A percentile compares a stretch with the other conserved stretches of the same genome.
Evolutionary conservation across 2,113 vertebrate genomes (phyloP).

Genomic region (Microtus montanus): DNA sequence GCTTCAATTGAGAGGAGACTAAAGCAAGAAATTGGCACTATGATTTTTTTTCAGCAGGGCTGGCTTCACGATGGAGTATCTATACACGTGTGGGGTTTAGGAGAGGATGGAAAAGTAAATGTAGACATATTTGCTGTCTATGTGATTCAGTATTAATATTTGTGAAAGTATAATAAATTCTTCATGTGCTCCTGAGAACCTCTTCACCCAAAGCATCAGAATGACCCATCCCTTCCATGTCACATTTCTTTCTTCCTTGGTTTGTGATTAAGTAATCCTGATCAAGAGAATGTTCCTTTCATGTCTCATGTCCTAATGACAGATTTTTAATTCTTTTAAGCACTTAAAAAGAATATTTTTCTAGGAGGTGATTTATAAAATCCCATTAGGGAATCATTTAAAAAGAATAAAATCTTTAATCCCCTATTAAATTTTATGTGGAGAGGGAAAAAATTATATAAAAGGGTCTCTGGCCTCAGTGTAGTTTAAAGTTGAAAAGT

Average conservation of each 20-base stretch:
- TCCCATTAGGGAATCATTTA: constrained; percentile 50
- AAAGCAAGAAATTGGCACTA: not conserved
- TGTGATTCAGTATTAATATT: not conserved
- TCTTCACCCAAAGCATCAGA: constrained; percentile 5
- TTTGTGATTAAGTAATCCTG: constrained; percentile 11
- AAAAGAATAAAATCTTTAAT: constrained; percentile 62
- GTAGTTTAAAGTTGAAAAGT: constrained; percentile 12
- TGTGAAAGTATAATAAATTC: constrained; percentile 9
- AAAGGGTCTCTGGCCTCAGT: constrained; percentile 13
- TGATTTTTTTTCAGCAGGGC: not conserved
- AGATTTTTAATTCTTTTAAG: constrained; percentile 36
- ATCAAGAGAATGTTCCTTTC: constrained; percentile 35
- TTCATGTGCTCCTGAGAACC: not conserved
- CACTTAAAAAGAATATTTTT: constrained; percentile 46
- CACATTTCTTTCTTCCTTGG: not conserved
- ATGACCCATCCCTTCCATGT: not conserved
- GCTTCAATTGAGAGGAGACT: not conserved
- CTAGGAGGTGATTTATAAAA: constrained; percentile 43
- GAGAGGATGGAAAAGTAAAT: not conserved
- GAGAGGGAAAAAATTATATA: not conserved
- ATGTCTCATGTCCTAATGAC: constrained; percentile 47
- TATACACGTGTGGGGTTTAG: not conserved
- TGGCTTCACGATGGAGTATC: not conserved
- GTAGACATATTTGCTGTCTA: not conserved
- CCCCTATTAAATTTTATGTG: constrained; percentile 43